Evolutionary conservation across 2,888 invertebrate genomes (phyloP), one percentile per base, ranked within the genome.

Genomic region (Polydrusus tereticollis): DNA sequence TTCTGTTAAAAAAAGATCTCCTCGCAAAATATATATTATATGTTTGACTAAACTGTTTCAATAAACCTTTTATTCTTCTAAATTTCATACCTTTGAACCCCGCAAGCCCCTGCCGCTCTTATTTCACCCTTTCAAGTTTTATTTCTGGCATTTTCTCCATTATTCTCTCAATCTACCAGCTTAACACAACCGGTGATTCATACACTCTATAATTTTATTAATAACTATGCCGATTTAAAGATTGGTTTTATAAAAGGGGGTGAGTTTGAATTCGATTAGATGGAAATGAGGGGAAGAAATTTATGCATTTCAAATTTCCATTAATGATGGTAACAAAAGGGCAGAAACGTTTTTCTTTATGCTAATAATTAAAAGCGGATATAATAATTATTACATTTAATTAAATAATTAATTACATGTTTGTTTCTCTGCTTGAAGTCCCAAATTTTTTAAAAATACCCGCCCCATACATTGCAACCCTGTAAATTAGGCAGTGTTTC

Each of bases 401-500:
- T n/a, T n/a, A n/a, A n/a, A n/a, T n/a, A n/a, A n/a, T n/a, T n/a
- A n/a, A n/a, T n/a, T n/a, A n/a, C n/a, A n/a, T n/a, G n/a, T n/a
- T n/a, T n/a, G n/a, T n/a, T n/a, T n/a, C n/a, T n/a, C n/a, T n/a
- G n/a, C n/a, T n/a, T n/a, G n/a, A n/a, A n/a, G n/a, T n/a, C n/a
- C n/a, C n/a, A n/a, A n/a, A n/a, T n/a, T n/a, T n/a, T n/a, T n/a
- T n/a, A n/a, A n/a, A n/a, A n/a, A n/a, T n/a, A n/a, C n/a, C n/a
- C n/a, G 29, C 7, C 36, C 7, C 12, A 36, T 36, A 36, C 79
- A 82, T 82, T 80, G 80, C 82, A 81, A 82, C 82, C 81, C 82
- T 83, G 82, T 82, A 83, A 82, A 83, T 83, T 83, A 83, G 82
- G 78, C 80, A 80, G 81, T 83, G 83, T 83, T 82, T 83, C 82